Base-by-base conservation (phyloP, 2,888 invertebrate species). In the Lutraria lutraria region DNA sequence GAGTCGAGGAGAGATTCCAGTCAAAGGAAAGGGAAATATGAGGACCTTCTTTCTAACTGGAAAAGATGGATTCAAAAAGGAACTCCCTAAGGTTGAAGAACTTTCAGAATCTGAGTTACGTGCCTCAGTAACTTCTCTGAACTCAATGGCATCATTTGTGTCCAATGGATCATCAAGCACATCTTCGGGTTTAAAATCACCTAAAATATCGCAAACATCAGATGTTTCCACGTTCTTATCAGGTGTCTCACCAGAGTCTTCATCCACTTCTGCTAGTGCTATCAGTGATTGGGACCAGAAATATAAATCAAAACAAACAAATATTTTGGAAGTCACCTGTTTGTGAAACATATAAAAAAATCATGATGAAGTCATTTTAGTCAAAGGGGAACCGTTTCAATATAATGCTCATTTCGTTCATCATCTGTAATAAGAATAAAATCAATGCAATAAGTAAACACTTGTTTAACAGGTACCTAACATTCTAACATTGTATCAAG, bases 21-120 rank as follows among this genome's bases (percentile, higher is more conserved):
- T 98, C 0, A 98, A 99, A 96, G 98, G 98, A 0, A 99, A 98
- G 96, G 98, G 98, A 0, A 98, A 98, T 95, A 98, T 99, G 98
- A 98, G 98, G 19, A 99, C 99, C 0, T 99, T 98, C 96, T 98
- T 99, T 96, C 97, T 99, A 31, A 86, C 91, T 15, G 95, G 95
- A 12, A 93, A 92, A 56, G 94, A 94, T 53, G 95, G 94, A 13
- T 94, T 94, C 85, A 89, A 92, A 83, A 94, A 94, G 85, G 92
- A 92, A 53, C 89, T 95, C 25, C 95, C 95, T 10, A 87, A 92
- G 52, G 86, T 76, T 19, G 91, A 85, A 29, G 93, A 93, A 60
- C 87, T 86, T 68, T 81, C 34, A 52, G 76, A 88, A 60, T 82
- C 31, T 53, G 56, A 82, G 53, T n/a, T 79, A n/a, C 89, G 90